Percentiles rank a stretch among this genome's conserved stretches.
phyloP scores from a whole-genome alignment of 2,888 invertebrate species.

The Hedya salicella region DNA sequence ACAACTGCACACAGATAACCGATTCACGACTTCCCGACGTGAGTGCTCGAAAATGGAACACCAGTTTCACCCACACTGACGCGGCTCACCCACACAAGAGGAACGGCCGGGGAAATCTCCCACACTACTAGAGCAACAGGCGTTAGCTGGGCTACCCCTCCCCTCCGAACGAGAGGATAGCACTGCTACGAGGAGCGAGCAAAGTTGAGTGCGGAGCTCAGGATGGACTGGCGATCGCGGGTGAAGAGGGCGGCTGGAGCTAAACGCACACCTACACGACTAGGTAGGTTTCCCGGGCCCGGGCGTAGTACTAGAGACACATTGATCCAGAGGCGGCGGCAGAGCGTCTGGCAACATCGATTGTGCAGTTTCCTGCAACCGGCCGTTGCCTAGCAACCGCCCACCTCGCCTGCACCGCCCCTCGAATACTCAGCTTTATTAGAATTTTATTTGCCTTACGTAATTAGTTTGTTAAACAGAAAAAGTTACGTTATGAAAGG shows the following conservation, averaged over 20 bases:
- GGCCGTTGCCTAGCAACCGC: slow-evolving; percentile 73
- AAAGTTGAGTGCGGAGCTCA: slow-evolving; percentile 58
- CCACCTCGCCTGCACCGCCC: slow-evolving; percentile 72
- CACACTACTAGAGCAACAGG: slow-evolving; percentile 59
- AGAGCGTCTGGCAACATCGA: slow-evolving; percentile 82
- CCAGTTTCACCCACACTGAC: slow-evolving; percentile 63
- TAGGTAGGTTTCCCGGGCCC: slow-evolving; percentile 77
- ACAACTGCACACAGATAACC: slow-evolving; percentile 71
- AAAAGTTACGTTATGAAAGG: slow-evolving; percentile 41
- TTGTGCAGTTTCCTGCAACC: slow-evolving; percentile 85
- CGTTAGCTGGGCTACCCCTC: slow-evolving; percentile 58
- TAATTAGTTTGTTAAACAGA: slow-evolving; percentile 45
- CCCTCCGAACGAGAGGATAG: slow-evolving; percentile 47
- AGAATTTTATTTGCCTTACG: slow-evolving; percentile 57
- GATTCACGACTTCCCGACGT: slow-evolving; percentile 77
- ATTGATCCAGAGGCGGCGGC: slow-evolving; percentile 79
- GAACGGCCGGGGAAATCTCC: slow-evolving; percentile 69
- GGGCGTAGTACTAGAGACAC: slow-evolving; percentile 85
- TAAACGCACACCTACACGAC: slow-evolving; percentile 59
- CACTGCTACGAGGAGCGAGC: slow-evolving; percentile 45
- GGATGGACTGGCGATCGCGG: slow-evolving; percentile 52
- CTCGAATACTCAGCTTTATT: slow-evolving; percentile 64
- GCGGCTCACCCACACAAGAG: slow-evolving; percentile 61
- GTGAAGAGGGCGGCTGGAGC: slow-evolving; percentile 55
- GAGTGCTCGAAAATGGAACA: slow-evolving; percentile 73